phyloP scores from a whole-genome alignment of 2,888 invertebrate genomes.

The Calameuta idolon region DNA sequence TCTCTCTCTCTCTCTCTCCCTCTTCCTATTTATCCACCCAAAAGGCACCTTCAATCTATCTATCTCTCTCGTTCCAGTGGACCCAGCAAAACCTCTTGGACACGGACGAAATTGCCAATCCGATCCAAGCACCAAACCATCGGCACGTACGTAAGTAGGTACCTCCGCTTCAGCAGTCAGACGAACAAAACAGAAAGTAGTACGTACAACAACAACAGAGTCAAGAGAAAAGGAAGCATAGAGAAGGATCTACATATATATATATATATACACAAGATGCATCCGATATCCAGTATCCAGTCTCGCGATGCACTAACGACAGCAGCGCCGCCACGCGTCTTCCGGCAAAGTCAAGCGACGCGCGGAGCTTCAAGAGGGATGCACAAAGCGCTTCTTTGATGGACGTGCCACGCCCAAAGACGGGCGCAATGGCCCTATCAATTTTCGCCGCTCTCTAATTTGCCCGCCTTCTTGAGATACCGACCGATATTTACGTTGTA shows the following conservation, averaged over 20 bases:
- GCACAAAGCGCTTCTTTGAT: constrained; percentile 34
- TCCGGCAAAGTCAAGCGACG: neutral
- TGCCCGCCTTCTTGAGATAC: constrained; percentile 34
- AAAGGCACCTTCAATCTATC: neutral
- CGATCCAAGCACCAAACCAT: neutral
- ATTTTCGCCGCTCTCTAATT: constrained; percentile 51
- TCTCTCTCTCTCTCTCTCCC: neutral
- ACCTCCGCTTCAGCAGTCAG: neutral
- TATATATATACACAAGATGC: neutral
- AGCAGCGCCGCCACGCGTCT: neutral
- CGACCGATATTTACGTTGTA: constrained; percentile 38
- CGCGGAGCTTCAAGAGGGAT: neutral
- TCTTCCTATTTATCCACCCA: neutral
- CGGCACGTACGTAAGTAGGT: neutral
- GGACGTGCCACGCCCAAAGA: constrained; percentile 40
- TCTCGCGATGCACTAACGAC: neutral
- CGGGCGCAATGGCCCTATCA: constrained; percentile 44
- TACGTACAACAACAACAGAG: neutral
- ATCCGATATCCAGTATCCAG: neutral
- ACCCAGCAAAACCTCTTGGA: neutral
- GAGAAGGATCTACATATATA: neutral
- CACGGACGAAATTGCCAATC: neutral
- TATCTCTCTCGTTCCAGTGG: neutral
- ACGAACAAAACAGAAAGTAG: neutral
- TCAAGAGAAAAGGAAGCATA: neutral